Base-by-base conservation (phyloP, 2,113 vertebrate species). In the Anhinga anhinga region DNA sequence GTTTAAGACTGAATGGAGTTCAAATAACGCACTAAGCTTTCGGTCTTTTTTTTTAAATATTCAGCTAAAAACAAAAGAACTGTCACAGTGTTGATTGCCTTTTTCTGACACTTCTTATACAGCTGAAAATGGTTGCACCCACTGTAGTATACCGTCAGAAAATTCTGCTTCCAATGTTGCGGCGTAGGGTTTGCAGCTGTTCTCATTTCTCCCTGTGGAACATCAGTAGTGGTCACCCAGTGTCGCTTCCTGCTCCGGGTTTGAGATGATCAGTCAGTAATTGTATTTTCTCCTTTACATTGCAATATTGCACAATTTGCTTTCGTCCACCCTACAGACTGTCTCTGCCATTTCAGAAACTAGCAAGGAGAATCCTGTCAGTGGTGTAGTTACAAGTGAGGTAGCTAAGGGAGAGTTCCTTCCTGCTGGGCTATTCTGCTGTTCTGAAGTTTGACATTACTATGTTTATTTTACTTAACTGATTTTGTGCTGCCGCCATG, bases 1-100 rank as follows among this genome's bases (percentile, higher is more conserved):
- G 93, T 94, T 96, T 93, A 95, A 94, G 91, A 92, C 56, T 95
- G 86, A 95, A 95, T 95, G 67, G 92, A 96, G 76, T 86, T 92
- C 53, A 88, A 69, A 83, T 49, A 92, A 40, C 3, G 0, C 27
- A 72, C 81, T 82, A 55, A 95, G 77, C 25, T 70, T 74, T 66
- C 71, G 62, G 52, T 29, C 12, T 90, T 88, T 89, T 90, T 88
- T 93, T 95, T 88, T 88, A 44, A 66, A 66, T n/a, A 80, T 8
- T 82, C 72, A 88, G 15, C 26, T 77, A 45, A 91, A 95, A 97
- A 62, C 95, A 84, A 95, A 95, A 88, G 73, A 76, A 36, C 52
- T 95, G 80, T 94, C 84, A 79, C 90, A 89, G 90, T 89, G 93
- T 87, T 96, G 94, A 86, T 94, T 62, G 90, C 90, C 87, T 65